Evolutionary conservation across 2,888 invertebrate genomes (phyloP), one percentile per base, ranked within the genome.

Genomic region (Tortrix viridana): DNA sequence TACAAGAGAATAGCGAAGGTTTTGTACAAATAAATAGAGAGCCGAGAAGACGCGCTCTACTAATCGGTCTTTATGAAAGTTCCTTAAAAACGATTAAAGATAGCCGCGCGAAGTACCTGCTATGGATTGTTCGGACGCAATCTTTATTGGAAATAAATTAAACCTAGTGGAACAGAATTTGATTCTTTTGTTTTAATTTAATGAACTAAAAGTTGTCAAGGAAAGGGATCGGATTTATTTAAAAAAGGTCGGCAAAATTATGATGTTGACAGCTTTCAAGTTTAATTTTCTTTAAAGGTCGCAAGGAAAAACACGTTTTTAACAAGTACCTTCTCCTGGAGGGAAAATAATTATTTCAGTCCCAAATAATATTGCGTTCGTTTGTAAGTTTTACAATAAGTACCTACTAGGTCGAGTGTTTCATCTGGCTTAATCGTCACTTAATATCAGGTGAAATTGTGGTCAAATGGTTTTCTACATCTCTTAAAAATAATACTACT

Each of bases 121-220:
- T 20, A 41, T 65, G 64, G 61, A 60, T 60, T 59, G 61, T 49
- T 49, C 62, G 56, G 71, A 69, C 67, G 69, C 72, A 77, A 77
- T 74, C 77, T 75, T 78, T 79, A 79, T 80, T 78, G 76, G 73
- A 80, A 80, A 77, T 77, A 75, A 83, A 84, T 84, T 80, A 76
- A 79, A 76, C 72, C 71, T 71, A 68, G 72, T 67, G 74, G 74
- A 78, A 77, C 74, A 74, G 71, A 78, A 79, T 77, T 72, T 62
- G 56, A 65, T 44, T 63, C 69, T 71, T 71, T 73, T 79, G 74
- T 66, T 72, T 54, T n/a, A 48, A 41, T 41, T 20, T 23, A 54
- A 54, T 47, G 53, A 60, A 48, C 41, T 23, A 48, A 16, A 41
- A 54, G 16, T 60, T 37, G 12, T 38, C 47, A 16, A 19, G 46